Evolutionary conservation across 2,888 invertebrate genomes (phyloP).

Genomic region (Apeira syringaria): DNA sequence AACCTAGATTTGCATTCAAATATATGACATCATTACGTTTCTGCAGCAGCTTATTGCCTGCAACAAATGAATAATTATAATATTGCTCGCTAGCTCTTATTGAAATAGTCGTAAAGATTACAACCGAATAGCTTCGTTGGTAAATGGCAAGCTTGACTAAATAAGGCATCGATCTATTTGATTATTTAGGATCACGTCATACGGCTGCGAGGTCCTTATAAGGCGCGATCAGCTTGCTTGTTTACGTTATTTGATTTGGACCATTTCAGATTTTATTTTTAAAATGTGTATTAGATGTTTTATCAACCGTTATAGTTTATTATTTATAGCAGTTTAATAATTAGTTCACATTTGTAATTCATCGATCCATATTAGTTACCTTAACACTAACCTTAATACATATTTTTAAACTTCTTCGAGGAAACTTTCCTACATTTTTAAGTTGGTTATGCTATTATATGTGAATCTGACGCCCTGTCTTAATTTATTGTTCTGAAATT

Average conservation of each 20-base stretch:
- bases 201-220: conserved; percentile 37
- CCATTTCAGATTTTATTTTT: conserved; percentile 4
- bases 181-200: conserved; percentile 48
- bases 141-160: conserved; percentile 33
- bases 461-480: too few relatives aligned
- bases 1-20: conserved; percentile 21
- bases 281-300: conserved; percentile 1
- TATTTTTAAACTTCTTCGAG: too few relatives aligned
- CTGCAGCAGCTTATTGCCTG: conserved; percentile 16
- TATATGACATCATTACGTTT: conserved; percentile 37
- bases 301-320: too few relatives aligned
- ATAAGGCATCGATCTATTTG: conserved; percentile 42
- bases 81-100: conserved; percentile 7
- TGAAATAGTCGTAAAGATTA: conserved; percentile 11
- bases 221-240: conserved; percentile 35
- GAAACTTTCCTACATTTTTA: too few relatives aligned
- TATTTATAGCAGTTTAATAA: too few relatives aligned
- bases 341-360: too few relatives aligned
- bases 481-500: too few relatives aligned
- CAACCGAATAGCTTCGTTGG: conserved; percentile 5
- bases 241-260: conserved; percentile 28
- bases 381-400: too few relatives aligned
- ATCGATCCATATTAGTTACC: too few relatives aligned
- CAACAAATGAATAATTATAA: conserved; percentile 12
- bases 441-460: too few relatives aligned